These are phyloP conservation scores for Delichon dasypus DNA, from an alignment of 2,797 vertebrate species.

Conservation along the genomic window DNA sequence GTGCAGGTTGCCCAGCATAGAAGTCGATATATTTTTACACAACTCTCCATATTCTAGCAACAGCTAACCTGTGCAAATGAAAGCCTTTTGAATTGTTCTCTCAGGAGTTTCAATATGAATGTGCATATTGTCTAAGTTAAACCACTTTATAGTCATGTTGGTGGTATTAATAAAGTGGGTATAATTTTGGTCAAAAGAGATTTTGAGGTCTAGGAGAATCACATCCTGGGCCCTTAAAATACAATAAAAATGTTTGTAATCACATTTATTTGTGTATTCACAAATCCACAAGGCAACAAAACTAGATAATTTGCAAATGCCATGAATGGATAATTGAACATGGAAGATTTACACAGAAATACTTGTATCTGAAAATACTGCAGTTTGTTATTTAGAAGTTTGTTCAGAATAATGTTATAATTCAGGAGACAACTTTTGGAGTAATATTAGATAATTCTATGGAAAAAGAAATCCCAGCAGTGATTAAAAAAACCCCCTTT, in stretches of 20 bases:
- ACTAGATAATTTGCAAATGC: background rate
- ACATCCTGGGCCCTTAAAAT: background rate
- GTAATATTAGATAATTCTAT: background rate
- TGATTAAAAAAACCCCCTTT: fast-evolving
- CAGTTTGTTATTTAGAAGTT: background rate
- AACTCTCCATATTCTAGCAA: background rate
- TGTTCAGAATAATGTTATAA: background rate
- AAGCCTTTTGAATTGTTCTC: background rate
- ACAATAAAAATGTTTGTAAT: background rate
- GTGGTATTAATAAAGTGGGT: background rate
- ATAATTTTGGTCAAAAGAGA: background rate
- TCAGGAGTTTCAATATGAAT: background rate
- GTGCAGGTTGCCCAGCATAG: background rate
- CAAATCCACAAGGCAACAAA: background rate
- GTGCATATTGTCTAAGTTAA: background rate
- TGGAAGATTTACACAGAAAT: background rate
- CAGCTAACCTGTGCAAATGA: background rate
- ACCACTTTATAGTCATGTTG: background rate
- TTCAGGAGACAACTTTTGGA: background rate
- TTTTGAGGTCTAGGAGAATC: background rate
- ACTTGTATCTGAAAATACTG: background rate
- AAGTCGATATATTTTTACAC: background rate
- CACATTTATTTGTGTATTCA: background rate
- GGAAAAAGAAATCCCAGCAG: background rate
- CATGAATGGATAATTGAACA: background rate